Conservation (phyloP, 1,140 invertebrate species). For the Drosophila repleta region DNA sequence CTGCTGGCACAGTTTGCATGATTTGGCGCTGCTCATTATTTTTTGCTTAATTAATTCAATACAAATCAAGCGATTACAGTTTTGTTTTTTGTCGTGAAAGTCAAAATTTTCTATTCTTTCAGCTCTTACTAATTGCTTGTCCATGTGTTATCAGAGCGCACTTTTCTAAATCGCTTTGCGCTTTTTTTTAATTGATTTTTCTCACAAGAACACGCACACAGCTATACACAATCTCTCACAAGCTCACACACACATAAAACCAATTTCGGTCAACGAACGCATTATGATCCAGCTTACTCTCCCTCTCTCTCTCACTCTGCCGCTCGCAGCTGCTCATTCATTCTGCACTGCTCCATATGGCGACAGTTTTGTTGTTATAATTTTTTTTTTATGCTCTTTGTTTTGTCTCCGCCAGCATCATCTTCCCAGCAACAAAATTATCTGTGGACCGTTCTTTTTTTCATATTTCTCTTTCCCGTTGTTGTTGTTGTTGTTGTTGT, state of each 20-base stretch:
- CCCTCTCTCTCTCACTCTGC: not conserved
- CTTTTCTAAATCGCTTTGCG: slow-evolving; percentile 59
- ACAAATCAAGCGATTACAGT: slow-evolving; percentile 36
- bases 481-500: not conserved
- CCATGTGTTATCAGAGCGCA: slow-evolving; percentile 24
- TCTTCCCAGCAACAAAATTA: slow-evolving; percentile 34
- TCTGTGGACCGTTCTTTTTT: slow-evolving; percentile 31
- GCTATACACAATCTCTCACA: not conserved
- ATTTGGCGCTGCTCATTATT: slow-evolving; percentile 20
- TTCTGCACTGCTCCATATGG: slow-evolving; percentile 1
- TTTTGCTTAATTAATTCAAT: slow-evolving; percentile 63
- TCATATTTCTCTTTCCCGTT: slow-evolving; percentile 14
- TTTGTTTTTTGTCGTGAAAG: slow-evolving; percentile 56
- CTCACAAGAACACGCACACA: slow-evolving; percentile 44
- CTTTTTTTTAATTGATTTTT: slow-evolving; percentile 81
- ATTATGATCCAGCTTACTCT: slow-evolving; percentile 44
- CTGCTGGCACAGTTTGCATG: slow-evolving; percentile 30
- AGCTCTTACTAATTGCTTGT: slow-evolving; percentile 61
- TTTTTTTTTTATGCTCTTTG: slow-evolving; percentile 7
- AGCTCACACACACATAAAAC: not conserved
- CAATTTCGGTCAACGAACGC: slow-evolving; percentile 74
- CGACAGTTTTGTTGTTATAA: slow-evolving; percentile 23
- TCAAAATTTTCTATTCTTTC: slow-evolving; percentile 63
- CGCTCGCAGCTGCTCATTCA: not conserved
- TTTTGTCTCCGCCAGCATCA: slow-evolving; percentile 10